A percentile compares a stretch with the other conserved stretches of the same genome.
These are phyloP conservation scores for Odocoileus virginianus DNA, from an alignment of 2,113 vertebrate species.

Conservation along the genomic window DNA sequence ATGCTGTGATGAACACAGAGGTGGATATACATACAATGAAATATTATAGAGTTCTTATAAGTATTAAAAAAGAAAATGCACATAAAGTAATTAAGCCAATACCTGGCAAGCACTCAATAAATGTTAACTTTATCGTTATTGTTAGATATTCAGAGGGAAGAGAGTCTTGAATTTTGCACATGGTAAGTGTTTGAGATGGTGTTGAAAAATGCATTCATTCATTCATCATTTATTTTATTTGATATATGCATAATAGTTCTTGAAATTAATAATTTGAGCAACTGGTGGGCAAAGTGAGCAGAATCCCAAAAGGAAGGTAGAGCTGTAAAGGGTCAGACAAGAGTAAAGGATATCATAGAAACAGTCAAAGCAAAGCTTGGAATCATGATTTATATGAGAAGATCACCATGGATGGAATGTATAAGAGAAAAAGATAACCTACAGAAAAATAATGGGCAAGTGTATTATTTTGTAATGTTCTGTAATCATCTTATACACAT, in stretches of 20 bases:
- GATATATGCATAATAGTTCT: neutral
- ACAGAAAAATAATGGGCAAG: neutral
- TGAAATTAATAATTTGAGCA: conserved; percentile 2
- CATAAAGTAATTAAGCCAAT: neutral
- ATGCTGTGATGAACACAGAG: neutral
- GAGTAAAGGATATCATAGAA: neutral
- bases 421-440: neutral
- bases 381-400: neutral
- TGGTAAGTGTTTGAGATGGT: neutral
- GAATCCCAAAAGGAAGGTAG: neutral
- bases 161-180: neutral
- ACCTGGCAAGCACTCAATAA: neutral
- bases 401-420: neutral
- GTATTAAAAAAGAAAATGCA: neutral
- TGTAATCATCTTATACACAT: neutral
- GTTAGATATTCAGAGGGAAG: neutral
- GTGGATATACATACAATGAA: neutral
- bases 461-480: neutral
- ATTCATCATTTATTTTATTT: neutral
- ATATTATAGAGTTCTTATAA: neutral
- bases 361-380: neutral
- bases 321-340: neutral
- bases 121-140: neutral
- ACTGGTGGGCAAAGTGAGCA: neutral
- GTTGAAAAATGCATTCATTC: neutral